These are phyloP conservation scores for Notospermus geniculatus DNA, from an alignment of 1,140 invertebrate genomes.

Conservation along the genomic window DNA sequence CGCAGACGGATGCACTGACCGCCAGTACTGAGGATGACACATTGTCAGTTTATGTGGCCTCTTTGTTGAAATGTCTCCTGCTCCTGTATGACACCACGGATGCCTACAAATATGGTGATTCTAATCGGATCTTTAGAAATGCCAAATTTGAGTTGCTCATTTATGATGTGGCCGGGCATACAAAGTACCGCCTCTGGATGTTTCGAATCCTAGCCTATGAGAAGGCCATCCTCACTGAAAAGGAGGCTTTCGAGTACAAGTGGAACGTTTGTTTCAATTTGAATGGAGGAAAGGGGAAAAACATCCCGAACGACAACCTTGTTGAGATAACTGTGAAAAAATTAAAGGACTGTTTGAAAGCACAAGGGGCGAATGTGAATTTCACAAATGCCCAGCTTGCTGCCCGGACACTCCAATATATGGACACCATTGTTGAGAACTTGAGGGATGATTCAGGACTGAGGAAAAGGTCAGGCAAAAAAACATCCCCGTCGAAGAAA, in stretches of 20 bases:
- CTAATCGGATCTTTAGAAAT: neutral
- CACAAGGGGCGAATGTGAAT: conserved; percentile 1
- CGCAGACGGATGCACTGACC: too few relatives aligned
- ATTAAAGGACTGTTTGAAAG: neutral
- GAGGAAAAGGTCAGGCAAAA: neutral
- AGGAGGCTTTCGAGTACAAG: conserved; percentile 6
- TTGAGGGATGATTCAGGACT: neutral
- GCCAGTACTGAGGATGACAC: too few relatives aligned
- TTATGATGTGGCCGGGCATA: neutral
- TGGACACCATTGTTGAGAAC: conserved; percentile 3
- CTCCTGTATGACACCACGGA: neutral
- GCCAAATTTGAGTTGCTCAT: conserved; percentile 2
- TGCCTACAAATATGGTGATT: neutral
- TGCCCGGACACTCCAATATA: neutral
- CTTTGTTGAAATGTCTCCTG: neutral
- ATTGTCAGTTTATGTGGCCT: too few relatives aligned
- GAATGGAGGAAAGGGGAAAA: neutral
- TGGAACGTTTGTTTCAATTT: neutral
- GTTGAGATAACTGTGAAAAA: conserved; percentile 5
- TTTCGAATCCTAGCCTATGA: neutral
- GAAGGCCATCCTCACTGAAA: neutral
- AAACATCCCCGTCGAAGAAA: neutral
- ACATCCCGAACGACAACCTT: conserved; percentile 6
- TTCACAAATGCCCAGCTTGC: neutral
- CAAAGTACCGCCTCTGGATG: neutral